Conservation (phyloP, 2,113 vertebrate species). For the Zosterops hypoxanthus region DNA sequence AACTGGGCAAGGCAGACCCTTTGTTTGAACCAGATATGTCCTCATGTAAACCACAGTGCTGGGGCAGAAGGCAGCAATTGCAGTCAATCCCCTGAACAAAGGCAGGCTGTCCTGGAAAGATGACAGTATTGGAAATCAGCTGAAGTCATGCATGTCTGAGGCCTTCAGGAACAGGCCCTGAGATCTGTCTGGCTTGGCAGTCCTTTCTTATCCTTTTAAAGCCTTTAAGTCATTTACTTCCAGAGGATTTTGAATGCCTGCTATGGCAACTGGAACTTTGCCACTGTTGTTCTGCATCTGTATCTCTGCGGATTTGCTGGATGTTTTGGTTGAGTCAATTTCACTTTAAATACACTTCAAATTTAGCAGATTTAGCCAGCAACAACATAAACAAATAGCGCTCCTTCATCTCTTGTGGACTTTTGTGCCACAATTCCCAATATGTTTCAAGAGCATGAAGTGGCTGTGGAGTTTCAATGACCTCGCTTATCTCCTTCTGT, state of each 20-base stretch:
- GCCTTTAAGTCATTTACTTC: conserved; percentile 22
- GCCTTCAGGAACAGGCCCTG: background rate
- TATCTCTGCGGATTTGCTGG: conserved; percentile 22
- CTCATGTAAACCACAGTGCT: background rate
- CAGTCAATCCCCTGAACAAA: background rate
- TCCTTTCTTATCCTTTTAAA: conserved; percentile 31
- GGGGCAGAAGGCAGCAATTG: background rate
- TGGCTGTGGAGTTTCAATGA: conserved; percentile 36
- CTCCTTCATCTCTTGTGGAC: background rate
- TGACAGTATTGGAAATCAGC: background rate
- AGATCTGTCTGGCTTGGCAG: background rate
- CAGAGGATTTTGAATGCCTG: conserved; percentile 9
- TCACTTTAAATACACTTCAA: conserved; percentile 32
- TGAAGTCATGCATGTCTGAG: background rate
- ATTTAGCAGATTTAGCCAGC: conserved; percentile 3
- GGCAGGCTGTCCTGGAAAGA: background rate
- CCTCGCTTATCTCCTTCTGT: conserved; percentile 20
- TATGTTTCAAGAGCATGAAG: background rate
- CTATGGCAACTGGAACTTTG: conserved; percentile 37
- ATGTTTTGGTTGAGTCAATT: conserved; percentile 53
- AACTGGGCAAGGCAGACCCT: background rate
- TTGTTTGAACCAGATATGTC: background rate
- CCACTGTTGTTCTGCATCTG: conserved; percentile 35
- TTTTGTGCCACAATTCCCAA: background rate
- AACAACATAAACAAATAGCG: background rate